These are phyloP conservation scores for Drosophila pachea DNA, from an alignment of 1,140 invertebrate genomes.

Conservation along the genomic window DNA sequence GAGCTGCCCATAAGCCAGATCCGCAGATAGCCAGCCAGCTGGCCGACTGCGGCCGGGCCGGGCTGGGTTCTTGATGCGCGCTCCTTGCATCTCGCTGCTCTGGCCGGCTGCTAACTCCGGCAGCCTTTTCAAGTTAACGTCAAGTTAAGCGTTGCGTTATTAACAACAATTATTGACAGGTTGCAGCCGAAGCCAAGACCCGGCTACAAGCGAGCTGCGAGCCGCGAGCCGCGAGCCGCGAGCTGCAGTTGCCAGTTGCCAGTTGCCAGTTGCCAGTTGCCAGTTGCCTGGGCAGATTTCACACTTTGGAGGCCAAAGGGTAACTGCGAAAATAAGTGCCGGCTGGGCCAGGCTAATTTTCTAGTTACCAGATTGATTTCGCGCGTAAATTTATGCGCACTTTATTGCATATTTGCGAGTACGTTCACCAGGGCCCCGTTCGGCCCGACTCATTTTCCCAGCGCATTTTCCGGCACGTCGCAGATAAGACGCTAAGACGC, in stretches of 20 bases:
- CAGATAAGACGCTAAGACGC: constrained; percentile 30
- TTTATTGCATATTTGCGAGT: constrained; percentile 63
- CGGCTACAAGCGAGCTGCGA: neutral
- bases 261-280: constrained; percentile 3
- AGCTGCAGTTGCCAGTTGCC: neutral
- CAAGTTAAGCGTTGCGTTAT: constrained; percentile 50
- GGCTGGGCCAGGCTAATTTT: constrained; percentile 48
- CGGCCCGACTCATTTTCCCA: constrained; percentile 54
- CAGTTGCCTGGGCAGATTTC: constrained; percentile 56
- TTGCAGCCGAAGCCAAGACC: neutral
- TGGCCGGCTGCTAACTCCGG: constrained; percentile 19
- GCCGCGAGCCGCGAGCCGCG: constrained; percentile 2
- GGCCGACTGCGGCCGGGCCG: no score
- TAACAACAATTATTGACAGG: constrained; percentile 60
- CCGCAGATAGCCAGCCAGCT: neutral
- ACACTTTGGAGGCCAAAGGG: constrained; percentile 70
- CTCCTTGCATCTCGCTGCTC: neutral
- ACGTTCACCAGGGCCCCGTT: constrained; percentile 31
- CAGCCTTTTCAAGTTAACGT: constrained; percentile 47
- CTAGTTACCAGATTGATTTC: constrained; percentile 67
- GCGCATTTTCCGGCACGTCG: constrained; percentile 56
- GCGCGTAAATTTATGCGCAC: constrained; percentile 73
- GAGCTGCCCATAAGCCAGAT: neutral
- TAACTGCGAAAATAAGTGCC: constrained; percentile 53
- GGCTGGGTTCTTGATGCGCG: no score